Conservation (phyloP, 2,113 vertebrate genomes). For the Notarius lentiginosus region DNA sequence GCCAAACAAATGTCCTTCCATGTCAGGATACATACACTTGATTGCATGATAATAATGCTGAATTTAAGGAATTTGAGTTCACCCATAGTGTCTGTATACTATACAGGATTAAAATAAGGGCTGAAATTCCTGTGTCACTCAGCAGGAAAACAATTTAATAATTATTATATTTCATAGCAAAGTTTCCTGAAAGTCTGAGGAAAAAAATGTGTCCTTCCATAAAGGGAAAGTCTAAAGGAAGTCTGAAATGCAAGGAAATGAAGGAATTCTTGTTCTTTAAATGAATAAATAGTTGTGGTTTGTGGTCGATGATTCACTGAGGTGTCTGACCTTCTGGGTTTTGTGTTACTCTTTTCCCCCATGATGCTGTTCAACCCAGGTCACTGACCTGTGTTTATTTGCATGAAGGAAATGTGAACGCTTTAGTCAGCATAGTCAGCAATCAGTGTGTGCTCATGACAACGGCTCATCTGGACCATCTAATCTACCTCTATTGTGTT, state of each 20-base stretch:
- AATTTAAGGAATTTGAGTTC: neutral
- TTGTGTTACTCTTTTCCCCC: conserved; percentile 25
- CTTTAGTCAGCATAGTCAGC: conserved; percentile 46
- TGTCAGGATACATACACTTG: too few relatives aligned
- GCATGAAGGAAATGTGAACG: conserved; percentile 50
- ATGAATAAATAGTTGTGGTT: conserved; percentile 8
- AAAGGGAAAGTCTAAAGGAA: neutral
- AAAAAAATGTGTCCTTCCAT: neutral
- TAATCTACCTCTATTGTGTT: conserved; percentile 34
- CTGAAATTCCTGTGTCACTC: neutral
- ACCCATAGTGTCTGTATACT: neutral
- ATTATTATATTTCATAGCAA: neutral
- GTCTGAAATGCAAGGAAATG: neutral
- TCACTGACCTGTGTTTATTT: conserved; percentile 38
- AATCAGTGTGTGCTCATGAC: conserved; percentile 41
- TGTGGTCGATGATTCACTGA: conserved; percentile 38
- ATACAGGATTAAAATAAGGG: neutral
- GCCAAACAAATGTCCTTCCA: neutral
- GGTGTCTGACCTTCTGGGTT: conserved; percentile 32
- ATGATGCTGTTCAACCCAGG: conserved; percentile 1
- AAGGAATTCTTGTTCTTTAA: neutral
- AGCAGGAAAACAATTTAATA: neutral
- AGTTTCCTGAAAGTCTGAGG: neutral
- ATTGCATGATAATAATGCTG: neutral
- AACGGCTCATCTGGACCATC: conserved; percentile 31